Evolutionary conservation across 2,888 invertebrate genomes (phyloP).

Genomic region (Macrosiphum euphorbiae): DNA sequence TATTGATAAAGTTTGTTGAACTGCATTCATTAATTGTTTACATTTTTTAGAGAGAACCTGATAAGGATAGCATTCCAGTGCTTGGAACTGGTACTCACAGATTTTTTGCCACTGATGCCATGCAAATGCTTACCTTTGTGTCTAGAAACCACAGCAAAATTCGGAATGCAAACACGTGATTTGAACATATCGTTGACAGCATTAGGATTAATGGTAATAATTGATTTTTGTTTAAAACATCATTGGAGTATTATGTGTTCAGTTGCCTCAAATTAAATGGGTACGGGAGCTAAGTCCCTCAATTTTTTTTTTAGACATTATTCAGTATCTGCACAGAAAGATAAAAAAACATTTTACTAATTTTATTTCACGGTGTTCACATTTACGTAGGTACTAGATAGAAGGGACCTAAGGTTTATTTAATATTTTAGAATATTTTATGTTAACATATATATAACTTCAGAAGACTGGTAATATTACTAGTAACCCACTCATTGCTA

Average conservation of each 20-base stretch:
- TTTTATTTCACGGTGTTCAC: not conserved
- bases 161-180: conserved; percentile 96
- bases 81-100: conserved; percentile 93
- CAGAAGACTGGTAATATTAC: no score
- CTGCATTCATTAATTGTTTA: not conserved
- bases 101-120: conserved; percentile 92
- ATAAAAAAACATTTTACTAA: not conserved
- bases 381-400: not conserved
- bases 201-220: conserved; percentile 89
- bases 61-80: conserved; percentile 96
- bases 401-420: no score
- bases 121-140: conserved; percentile 91
- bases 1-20: not conserved
- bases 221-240: not conserved
- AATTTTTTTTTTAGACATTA: not conserved
- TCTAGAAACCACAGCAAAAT: conserved; percentile 93
- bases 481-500: no score
- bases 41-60: conserved; percentile 80
- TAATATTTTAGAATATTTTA: no score
- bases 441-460: no score
- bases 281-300: not conserved
- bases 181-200: conserved; percentile 97
- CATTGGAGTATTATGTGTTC: not conserved
- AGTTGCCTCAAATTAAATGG: not conserved
- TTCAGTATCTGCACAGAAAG: not conserved